Base-by-base conservation (phyloP, 2,113 vertebrate species). In the Crotalus tigris region DNA sequence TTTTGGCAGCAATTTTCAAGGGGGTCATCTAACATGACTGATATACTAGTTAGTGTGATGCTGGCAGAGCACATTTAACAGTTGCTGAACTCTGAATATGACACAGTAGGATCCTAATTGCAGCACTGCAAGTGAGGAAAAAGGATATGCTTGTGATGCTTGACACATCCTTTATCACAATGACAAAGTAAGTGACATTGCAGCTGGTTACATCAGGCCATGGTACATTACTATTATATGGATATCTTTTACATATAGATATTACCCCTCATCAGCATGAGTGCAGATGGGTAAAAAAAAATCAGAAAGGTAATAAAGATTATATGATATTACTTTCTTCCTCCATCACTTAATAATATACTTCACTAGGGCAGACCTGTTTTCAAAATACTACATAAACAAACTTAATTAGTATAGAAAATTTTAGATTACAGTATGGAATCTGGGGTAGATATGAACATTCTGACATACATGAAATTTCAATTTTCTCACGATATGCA, bases 1-100 rank as follows among this genome's bases (percentile, higher is more conserved):
- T 97, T 98, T 97, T 97, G 96, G 94, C 97, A 98, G 97, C 96
- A 97, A 97, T 98, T 98, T 98, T 96, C 97, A 96, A 97, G 95
- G 93, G 95, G 96, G 96, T 97, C 97, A 96, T 97, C 95, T 94
- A 94, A 95, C 94, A 96, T 97, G 97, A 98, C 96, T 97, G 97
- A 97, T 98, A 95, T 2, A 94, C 94, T 95, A 96, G 95, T 97
- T 97, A 97, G 94, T 24, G 92, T 88, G 94, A 93, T 94, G 95
- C 85, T 26, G 86, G 95, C 94, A 0, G 89, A 96, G 95, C 96
- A 58, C 95, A 95, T 95, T 97, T 97, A 97, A 96, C 95, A 97
- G 95, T 93, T 90, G 53, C 96, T 69, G 64, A 94, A 94, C 95
- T 95, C 95, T 0, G 55, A 94, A 95, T 95, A 95, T 94, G 96